These are phyloP conservation scores for Campylorhamphus procurvoides DNA, from an alignment of 2,113 vertebrate species.

Conservation along the genomic window DNA sequence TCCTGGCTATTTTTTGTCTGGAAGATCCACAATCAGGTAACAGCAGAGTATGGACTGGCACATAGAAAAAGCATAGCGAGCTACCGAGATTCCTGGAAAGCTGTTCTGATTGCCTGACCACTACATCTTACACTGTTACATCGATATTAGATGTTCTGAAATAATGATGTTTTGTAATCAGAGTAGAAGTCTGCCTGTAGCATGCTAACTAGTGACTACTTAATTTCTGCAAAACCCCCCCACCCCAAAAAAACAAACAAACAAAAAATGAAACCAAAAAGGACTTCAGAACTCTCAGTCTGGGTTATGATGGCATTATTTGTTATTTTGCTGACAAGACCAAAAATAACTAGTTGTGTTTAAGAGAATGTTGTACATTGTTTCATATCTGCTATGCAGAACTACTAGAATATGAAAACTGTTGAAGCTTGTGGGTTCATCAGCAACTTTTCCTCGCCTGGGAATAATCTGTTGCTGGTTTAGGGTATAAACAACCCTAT, in stretches of 20 bases:
- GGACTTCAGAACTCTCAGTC: not conserved
- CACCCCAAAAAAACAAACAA: too few relatives aligned
- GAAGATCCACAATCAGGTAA: not conserved
- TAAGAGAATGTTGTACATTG: not conserved
- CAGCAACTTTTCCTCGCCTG: conserved; percentile 37
- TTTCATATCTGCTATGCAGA: not conserved
- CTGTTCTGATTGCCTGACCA: not conserved
- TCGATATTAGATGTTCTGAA: not conserved
- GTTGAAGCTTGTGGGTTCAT: conserved; percentile 14
- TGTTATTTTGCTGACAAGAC: not conserved
- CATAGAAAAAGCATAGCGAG: not conserved
- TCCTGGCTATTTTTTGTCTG: not conserved
- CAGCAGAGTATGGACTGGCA: not conserved
- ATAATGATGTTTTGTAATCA: not conserved
- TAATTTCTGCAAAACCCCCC: not conserved
- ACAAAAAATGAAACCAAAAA: too few relatives aligned
- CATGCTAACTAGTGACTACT: not conserved
- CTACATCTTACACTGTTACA: not conserved
- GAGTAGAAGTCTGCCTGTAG: not conserved
- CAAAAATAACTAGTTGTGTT: not conserved
- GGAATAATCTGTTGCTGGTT: conserved; percentile 69
- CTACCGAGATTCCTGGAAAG: not conserved
- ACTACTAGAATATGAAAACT: not conserved
- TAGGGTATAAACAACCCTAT: conserved; percentile 59
- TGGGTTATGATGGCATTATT: not conserved